Base-by-base conservation (phyloP, 2,888 invertebrate genomes). In the Argyresthia goedartella region DNA sequence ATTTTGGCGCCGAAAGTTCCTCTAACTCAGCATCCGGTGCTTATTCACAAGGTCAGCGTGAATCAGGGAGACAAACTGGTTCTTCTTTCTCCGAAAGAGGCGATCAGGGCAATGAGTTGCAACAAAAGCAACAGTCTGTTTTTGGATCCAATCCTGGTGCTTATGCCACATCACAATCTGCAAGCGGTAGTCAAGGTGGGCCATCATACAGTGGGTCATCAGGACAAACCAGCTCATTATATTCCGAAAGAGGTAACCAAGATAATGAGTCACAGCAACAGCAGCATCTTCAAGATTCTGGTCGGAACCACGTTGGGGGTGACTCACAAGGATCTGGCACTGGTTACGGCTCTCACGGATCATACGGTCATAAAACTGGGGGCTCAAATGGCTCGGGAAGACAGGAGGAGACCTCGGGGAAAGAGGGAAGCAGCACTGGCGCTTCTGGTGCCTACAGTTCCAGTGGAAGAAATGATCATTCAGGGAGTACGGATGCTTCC, bases 1-100 rank as follows among this genome's bases (percentile, higher is more conserved):
- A 50, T 14, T 50, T 53, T 16, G 47, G 50, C 4, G 52, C 50
- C 8, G 50, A 52, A 11, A 54, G 52, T 15, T 49, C 44, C n/a
- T 36, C 49, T 15, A 46, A 4, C 25, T 53, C 50, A 53, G 4
- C 39, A 39, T 8, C 13, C 10, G 7, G 8, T 39, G 49, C 15
- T 7, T 6, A 39, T 13, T 39, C 10, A 15, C 44, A 14, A 16
- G 8, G 39, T 16, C 43, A 44, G 14, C 14, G 15, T 15, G 8
- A 44, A n/a, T 33, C 4, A 6, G 50, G 45, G 14, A 13, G 25
- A 25, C 25, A 2, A 25, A 25, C 25, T 25, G 25, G 25, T 25
- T 25, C 2, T 25, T 25, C 25, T 25, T 25, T n/a, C n/a, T n/a
- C 25, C 25, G 25, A 25, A 25, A 25, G 25, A 25, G 25, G 25